Base-by-base conservation (phyloP, 2,113 vertebrate species). In the Cromileptes altivelis region DNA sequence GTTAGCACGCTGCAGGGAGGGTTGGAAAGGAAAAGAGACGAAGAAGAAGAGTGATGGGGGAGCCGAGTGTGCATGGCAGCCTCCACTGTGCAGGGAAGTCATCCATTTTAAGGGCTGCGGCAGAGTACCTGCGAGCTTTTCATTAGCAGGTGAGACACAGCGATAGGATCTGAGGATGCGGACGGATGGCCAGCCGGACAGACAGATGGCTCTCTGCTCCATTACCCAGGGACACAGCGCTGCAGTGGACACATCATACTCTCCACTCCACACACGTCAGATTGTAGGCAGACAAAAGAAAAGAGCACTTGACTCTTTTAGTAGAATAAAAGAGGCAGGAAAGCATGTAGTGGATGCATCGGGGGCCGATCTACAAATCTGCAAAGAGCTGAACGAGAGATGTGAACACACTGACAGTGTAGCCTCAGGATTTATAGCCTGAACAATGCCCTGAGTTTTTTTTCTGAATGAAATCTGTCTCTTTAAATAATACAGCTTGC, bases 101-200 rank as follows among this genome's bases (percentile, higher is more conserved):
- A 70, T 91, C 64, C 88, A 80, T 84, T 90, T 78, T 86, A 68
- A 85, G 73, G 61, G 78, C 78, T 53, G 80, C 78, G 25, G 89
- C 78, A 78, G 78, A 88, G 53, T 68, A 87, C 85, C 80, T 81
- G 84, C 77, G 69, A 86, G 81, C 77, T 86, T 85, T 86, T 86
- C 89, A 86, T 90, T 79, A 91, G 78, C 85, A 88, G 85, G 85
- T 83, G 91, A 86, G 87, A 77, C 74, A 65, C 72, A 78, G 61
- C 18, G 78, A 77, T 67, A 68, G 78, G 78, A 88, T 75, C 74
- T 78, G 70, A 84, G 79, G 73, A 74, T 27, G 62, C 7, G 6
- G 82, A 72, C 37, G 72, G 75, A 82, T 61, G 73, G 75, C n/a
- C 25, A 6, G 49, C 55, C 86, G 75, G 73, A 80, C 82, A 81